Evolutionary conservation across 1,140 invertebrate genomes (phyloP), one percentile per base, ranked within the genome.

Genomic region (Aphis gossypii): DNA sequence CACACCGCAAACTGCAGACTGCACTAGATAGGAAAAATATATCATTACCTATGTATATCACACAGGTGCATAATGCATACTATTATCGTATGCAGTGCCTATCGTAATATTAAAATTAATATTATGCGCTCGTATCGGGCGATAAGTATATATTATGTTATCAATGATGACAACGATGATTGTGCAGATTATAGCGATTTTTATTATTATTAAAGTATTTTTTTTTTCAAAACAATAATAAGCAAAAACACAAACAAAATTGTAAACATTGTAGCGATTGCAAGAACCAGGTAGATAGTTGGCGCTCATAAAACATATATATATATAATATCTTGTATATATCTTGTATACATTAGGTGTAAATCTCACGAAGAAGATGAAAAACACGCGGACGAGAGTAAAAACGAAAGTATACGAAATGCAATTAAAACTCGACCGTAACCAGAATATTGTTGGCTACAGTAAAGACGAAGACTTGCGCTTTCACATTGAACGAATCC

Each of bases 401-500:
- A 93, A 93, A 93, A 93, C 51, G 92, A 93, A 93, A 93, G 92
- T 93, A 82, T 83, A 86, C 82, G 38, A 84, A 93, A 93, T 44
- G 92, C 92, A 86, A 93, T 93, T 93, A 93, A 93, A 93, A 86
- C 82, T 93, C 68, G 82, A 86, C 92, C 92, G 76, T 93, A 93
- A 93, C 92, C 92, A 83, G 46, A 51, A 38, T 44, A 46, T 30
- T n/a, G 60, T 68, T 56, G 25, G 56, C 56, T 25, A 48, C 11
- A 48, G 60, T 35, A 25, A 25, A 38, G 35, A 84, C 35, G 92
- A 93, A 82, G 60, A 92, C 91, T 92, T 83, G 91, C 92, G 51
- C 92, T 93, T 93, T 93, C 92, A 93, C 92, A n/a, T 93, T 86
- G 92, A 84, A 93, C 92, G 76, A 56, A 93, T 54, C 48, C 60